Conservation (phyloP, 2,888 invertebrate species). For the Luperina testacea region DNA sequence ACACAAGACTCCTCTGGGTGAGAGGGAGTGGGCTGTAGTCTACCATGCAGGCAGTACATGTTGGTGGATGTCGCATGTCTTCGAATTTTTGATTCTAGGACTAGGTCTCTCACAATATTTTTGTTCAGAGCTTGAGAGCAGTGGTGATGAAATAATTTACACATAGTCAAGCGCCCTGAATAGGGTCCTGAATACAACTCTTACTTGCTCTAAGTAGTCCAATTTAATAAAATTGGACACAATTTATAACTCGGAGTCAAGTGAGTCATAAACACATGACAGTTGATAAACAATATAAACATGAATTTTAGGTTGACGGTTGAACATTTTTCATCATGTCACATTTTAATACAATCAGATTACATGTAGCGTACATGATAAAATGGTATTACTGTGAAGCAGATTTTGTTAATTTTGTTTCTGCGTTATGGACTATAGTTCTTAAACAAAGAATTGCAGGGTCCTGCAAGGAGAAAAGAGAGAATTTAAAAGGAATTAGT, state of each 20-base stretch:
- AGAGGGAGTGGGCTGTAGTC: neutral
- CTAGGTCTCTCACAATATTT: neutral
- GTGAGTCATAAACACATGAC: conserved; percentile 35
- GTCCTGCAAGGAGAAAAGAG: neutral
- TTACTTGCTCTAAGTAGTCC: neutral
- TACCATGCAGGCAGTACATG: no score
- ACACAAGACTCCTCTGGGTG: neutral
- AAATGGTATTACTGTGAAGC: neutral
- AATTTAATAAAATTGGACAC: neutral
- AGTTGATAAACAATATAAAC: conserved; percentile 42
- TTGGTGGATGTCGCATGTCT: neutral
- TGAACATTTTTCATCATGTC: conserved; percentile 25
- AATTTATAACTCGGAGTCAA: conserved; percentile 16
- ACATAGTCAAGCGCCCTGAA: neutral
- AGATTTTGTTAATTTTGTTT: neutral
- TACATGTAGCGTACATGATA: neutral
- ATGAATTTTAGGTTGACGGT: conserved; percentile 27
- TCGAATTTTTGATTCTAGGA: neutral
- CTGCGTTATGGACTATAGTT: neutral
- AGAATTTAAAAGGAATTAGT: neutral
- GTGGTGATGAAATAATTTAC: neutral
- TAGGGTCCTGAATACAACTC: neutral
- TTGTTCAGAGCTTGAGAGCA: no score
- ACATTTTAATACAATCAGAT: conserved; percentile 33
- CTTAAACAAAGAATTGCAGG: neutral